Evolutionary conservation across 2,113 vertebrate genomes (phyloP).

Genomic region (Xenopus borealis): DNA sequence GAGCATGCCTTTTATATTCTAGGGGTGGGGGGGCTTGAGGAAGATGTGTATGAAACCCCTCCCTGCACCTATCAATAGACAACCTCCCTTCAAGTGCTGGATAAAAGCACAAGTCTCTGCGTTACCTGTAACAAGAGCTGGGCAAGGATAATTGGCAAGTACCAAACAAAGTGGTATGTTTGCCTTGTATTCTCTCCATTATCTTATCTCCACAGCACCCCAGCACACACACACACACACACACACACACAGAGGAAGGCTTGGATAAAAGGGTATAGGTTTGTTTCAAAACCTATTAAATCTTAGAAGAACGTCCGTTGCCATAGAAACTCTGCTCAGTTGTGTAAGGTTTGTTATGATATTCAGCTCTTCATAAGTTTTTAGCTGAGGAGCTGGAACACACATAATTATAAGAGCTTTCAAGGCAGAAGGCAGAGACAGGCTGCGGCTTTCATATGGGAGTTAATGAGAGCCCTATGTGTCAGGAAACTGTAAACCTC

Average conservation of each 20-base stretch:
- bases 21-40: too few species aligned
- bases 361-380: neutral
- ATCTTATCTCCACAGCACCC: neutral
- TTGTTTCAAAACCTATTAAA: neutral
- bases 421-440: neutral
- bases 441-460: neutral
- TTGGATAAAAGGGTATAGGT: neutral
- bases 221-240: neutral
- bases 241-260: neutral
- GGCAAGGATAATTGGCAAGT: too few species aligned
- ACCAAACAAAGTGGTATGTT: neutral
- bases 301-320: neutral
- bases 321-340: neutral
- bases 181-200: neutral
- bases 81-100: too few species aligned
- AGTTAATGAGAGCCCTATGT: too few species aligned
- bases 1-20: too few species aligned
- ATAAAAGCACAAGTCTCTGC: too few species aligned
- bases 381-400: neutral
- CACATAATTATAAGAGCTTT: neutral
- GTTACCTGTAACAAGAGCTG: too few species aligned
- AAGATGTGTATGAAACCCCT: too few species aligned
- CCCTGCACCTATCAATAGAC: too few species aligned
- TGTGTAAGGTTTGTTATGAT: neutral
- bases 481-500: too few species aligned